phyloP scores from a whole-genome alignment of 2,113 vertebrate species.

The zebrafish (Danio rerio) region DNA sequence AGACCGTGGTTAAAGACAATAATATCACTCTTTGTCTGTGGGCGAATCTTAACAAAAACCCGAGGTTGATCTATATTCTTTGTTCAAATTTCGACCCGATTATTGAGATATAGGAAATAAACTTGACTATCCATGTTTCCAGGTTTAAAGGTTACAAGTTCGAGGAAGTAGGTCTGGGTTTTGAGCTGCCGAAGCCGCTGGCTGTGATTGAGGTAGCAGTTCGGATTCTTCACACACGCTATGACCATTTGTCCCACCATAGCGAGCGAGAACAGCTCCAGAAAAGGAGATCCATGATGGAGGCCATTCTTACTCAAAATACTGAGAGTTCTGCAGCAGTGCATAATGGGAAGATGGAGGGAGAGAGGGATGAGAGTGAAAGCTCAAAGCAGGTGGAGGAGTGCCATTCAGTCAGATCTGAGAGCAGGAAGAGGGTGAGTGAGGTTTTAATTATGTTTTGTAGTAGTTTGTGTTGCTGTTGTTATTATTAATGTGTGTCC shows the following conservation, averaged over 20 bases:
- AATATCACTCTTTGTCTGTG: constrained; percentile 86
- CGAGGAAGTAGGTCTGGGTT: constrained; percentile 70
- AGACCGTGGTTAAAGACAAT: constrained; percentile 78
- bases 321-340: not conserved
- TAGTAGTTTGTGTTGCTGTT: not conserved
- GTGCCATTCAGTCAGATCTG: constrained; percentile 29
- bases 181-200: constrained; percentile 84
- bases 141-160: constrained; percentile 83
- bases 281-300: constrained; percentile 6
- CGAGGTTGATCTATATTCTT: constrained; percentile 73
- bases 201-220: constrained; percentile 78
- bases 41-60: constrained; percentile 91
- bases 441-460: not conserved
- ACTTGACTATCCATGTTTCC: not conserved
- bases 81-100: not conserved
- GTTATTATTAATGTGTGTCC: constrained; percentile 29
- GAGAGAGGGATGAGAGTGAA: constrained; percentile 48
- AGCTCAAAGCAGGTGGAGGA: constrained; percentile 46
- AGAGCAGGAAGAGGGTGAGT: constrained; percentile 62
- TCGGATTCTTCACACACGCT: constrained; percentile 83
- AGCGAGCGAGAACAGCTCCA: constrained; percentile 31
- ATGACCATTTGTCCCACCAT: constrained; percentile 84
- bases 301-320: not conserved
- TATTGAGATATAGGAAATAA: not conserved
- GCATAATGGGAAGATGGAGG: constrained; percentile 41